Percentiles rank a stretch among this genome's conserved stretches.
These are phyloP conservation scores for Ligdia adustata DNA, from an alignment of 2,888 invertebrate species.

Conservation along the genomic window DNA sequence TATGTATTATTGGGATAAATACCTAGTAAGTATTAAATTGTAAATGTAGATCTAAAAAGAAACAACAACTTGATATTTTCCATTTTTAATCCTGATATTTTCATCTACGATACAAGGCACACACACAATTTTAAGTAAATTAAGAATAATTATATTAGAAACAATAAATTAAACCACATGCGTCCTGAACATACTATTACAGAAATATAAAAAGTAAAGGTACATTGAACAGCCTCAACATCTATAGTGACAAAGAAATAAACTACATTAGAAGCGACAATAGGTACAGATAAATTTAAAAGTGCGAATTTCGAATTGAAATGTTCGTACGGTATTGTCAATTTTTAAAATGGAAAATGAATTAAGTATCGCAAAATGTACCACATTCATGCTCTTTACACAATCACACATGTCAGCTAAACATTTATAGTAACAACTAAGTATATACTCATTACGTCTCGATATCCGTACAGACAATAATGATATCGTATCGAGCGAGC, in stretches of 20 bases:
- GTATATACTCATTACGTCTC: constrained; percentile 65
- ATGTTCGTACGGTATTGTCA: constrained; percentile 51
- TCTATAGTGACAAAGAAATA: constrained; percentile 62
- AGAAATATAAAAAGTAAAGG: constrained; percentile 55
- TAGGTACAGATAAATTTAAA: constrained; percentile 29
- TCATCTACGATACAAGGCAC: constrained; percentile 88
- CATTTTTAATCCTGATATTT: constrained; percentile 85
- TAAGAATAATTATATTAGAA: constrained; percentile 75
- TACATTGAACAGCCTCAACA: constrained; percentile 59
- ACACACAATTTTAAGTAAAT: constrained; percentile 85
- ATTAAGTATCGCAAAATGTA: constrained; percentile 67
- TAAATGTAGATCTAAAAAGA: no score
- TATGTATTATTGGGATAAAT: no score
- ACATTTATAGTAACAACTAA: constrained; percentile 83
- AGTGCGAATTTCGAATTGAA: constrained; percentile 22
- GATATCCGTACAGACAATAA: constrained; percentile 75
- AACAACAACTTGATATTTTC: constrained; percentile 77
- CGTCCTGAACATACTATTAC: constrained; percentile 68
- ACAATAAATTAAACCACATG: constrained; percentile 78
- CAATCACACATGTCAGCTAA: constrained; percentile 76
- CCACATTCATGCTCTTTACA: constrained; percentile 79
- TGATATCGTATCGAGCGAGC: constrained; percentile 68
- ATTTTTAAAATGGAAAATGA: constrained; percentile 56
- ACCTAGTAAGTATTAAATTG: no score
- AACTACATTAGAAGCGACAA: constrained; percentile 50